phyloP scores from a whole-genome alignment of 2,888 invertebrate genomes.

The Pristionchus exspectatus region DNA sequence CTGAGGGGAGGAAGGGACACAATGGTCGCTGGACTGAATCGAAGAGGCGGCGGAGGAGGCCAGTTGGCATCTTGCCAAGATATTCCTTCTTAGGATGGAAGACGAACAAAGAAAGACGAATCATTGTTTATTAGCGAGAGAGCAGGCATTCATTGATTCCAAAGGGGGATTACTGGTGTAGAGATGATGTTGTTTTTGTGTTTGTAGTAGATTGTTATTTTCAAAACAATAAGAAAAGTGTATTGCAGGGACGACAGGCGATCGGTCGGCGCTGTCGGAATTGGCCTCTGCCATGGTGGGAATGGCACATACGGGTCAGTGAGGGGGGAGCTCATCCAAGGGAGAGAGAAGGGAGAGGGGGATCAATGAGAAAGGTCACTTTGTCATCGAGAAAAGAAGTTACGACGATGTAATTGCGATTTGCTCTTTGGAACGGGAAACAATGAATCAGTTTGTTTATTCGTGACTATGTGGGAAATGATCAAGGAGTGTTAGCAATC shows the following conservation, averaged over 20 bases:
- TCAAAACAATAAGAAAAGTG: neutral
- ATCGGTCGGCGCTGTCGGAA: constrained; percentile 41
- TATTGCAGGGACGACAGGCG: neutral
- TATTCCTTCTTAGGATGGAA: neutral
- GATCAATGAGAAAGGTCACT: constrained; percentile 3
- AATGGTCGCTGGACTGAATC: constrained; percentile 50
- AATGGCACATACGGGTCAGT: constrained; percentile 54
- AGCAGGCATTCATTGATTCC: neutral
- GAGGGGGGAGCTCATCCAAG: neutral
- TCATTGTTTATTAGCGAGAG: constrained; percentile 26
- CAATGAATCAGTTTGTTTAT: neutral
- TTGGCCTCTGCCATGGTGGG: constrained; percentile 53
- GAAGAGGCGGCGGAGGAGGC: constrained; percentile 54
- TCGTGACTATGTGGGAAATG: neutral
- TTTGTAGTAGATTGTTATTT: neutral
- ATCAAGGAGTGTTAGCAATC: neutral
- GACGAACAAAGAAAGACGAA: constrained; percentile 7
- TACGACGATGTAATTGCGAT: neutral
- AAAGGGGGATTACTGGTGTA: neutral
- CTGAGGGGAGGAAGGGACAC: neutral
- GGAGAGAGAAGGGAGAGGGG: neutral
- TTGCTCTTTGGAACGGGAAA: neutral
- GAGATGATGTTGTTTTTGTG: neutral
- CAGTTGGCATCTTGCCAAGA: neutral
- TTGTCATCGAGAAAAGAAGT: neutral